Base-by-base conservation (phyloP, 2,113 vertebrate species). In the Calyptomena viridis region DNA sequence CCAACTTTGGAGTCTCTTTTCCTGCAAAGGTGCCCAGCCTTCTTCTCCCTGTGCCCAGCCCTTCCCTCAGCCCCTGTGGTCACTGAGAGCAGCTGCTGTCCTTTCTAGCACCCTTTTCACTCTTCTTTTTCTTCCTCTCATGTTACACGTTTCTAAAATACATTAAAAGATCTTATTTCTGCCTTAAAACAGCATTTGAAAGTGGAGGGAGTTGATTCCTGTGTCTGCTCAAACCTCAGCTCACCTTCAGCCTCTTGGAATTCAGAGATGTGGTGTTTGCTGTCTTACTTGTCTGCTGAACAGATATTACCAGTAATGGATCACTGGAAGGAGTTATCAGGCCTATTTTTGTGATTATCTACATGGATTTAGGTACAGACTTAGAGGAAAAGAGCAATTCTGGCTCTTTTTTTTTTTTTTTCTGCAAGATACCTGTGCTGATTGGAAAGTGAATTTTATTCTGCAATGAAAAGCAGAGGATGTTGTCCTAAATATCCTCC, bases 1-100 rank as follows among this genome's bases (percentile, higher is more conserved):
- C 49, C 63, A 50, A 39, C 11, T 52, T 40, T 44, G 6, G 8
- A 22, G 28, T 75, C n/a, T 47, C 21, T 31, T 33, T 8, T 10
- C 37, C 55, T 72, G 33, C 1, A 2, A n/a, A 1, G 3, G 23
- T 7, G 5, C 10, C 73, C 35, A n/a, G n/a, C n/a, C n/a, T n/a
- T n/a, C n/a, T n/a, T n/a, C n/a, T 86, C 14, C 14, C 18, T n/a
- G 19, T 84, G 50, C 14, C 12, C 23, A 47, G 1, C 23, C 31
- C 22, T 47, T 17, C 23, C 35, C 28, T n/a, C 53, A 80, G 35
- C 33, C 14, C 24, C 30, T 20, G 40, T 49, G 58, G 12, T 49
- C 10, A 3, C 49, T 50, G 35, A 25, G 8, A 77, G 62, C 50
- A 40, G 49, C 64, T 73, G 19, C 76, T 56, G 1, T 46, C 25